Percentiles rank a stretch among this genome's conserved stretches.
Conservation (phyloP, 2,888 invertebrate genomes). For the Parasteatoda lunata region DNA sequence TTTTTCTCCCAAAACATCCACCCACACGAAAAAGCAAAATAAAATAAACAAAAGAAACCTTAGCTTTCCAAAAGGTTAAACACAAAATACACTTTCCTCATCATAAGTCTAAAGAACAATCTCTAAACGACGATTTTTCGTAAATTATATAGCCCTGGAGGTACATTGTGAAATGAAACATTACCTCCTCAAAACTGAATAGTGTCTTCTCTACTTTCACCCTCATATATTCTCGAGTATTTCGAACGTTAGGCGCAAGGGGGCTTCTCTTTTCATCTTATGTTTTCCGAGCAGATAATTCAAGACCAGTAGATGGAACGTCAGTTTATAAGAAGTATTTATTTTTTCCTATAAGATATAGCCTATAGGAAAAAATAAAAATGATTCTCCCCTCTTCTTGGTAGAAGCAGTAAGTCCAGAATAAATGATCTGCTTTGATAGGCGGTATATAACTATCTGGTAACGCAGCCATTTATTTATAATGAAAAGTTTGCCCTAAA, state of each 20-base stretch:
- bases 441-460: constrained; percentile 23
- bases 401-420: constrained; percentile 29
- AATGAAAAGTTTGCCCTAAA: constrained; percentile 1
- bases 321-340: neutral
- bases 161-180: constrained; percentile 41
- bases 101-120: neutral
- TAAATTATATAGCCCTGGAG: constrained; percentile 51
- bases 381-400: neutral
- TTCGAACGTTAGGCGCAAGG: constrained; percentile 31
- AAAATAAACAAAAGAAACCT: no score
- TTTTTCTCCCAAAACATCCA: no score
- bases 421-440: constrained; percentile 42
- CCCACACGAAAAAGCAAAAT: no score
- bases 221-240: constrained; percentile 14
- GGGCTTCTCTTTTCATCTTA: neutral
- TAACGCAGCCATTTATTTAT: neutral
- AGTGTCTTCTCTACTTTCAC: constrained; percentile 27
- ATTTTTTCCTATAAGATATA: constrained; percentile 32
- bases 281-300: neutral
- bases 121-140: constrained; percentile 36
- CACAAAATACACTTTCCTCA: no score
- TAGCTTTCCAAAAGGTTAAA: no score
- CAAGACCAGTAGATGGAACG: neutral
- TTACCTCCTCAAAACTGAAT: constrained; percentile 10
- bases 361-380: constrained; percentile 13